Evolutionary conservation across 2,113 vertebrate species (phyloP).

Genomic region (Rhynchopsitta pachyrhyncha): DNA sequence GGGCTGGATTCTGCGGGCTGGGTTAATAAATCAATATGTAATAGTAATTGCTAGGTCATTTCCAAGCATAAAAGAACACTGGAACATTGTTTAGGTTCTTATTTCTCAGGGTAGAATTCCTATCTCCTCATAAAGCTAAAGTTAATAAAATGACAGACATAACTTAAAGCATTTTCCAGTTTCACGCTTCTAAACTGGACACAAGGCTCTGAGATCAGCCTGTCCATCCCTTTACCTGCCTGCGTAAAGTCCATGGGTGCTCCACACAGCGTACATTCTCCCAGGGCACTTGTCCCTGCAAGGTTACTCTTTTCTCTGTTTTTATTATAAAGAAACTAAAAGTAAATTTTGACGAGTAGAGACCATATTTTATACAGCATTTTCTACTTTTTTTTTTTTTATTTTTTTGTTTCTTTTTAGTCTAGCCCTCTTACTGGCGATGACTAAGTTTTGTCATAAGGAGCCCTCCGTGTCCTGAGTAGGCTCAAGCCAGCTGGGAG

Average conservation of each 20-base stretch:
- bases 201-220: not conserved
- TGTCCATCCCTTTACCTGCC: not conserved
- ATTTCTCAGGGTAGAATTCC: not conserved
- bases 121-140: not conserved
- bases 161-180: not conserved
- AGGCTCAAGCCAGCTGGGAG: not conserved
- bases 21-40: not conserved
- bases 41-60: not conserved
- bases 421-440: not conserved
- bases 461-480: not conserved
- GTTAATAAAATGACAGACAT: not conserved
- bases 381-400: not conserved
- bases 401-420: not conserved
- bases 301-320: not conserved
- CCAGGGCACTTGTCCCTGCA: not conserved
- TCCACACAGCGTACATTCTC: not conserved
- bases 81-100: not conserved
- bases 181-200: not conserved
- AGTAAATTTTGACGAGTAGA: not conserved
- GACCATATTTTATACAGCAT: not conserved
- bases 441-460: not conserved
- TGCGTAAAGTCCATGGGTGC: not conserved
- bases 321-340: not conserved
- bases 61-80: not conserved
- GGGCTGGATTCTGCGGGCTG: not conserved